Base-by-base conservation (phyloP, 2,797 vertebrate genomes). In the Lutjanus argentimaculatus region DNA sequence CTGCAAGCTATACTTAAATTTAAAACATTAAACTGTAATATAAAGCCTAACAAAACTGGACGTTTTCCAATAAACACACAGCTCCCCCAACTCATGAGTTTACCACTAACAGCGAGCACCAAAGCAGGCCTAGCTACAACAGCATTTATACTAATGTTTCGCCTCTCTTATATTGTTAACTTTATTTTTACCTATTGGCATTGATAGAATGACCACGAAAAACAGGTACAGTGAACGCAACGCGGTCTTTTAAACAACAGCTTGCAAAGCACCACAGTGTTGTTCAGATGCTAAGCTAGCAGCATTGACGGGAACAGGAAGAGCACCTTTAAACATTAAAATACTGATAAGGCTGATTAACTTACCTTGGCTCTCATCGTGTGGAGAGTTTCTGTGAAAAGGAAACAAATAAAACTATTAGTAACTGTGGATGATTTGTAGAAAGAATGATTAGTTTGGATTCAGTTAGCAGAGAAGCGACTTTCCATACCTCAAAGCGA, bases 301-400 rank as follows among this genome's bases (percentile, higher is more conserved):
- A 56, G 21, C 67, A 49, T 1, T 67, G 52, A 55, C 21, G n/a
- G 8, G 0, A 2, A 21, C 8, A 16, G n/a, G 62, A 68, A 72
- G 52, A 51, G 10, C 0, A 74, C 30, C 0, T 7, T 0, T 7
- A 36, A 53, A 48, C 8, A 3, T 0, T 4, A 1, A 85, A 81
- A 57, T 14, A 45, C 1, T 0, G 0, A 64, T 2, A 4, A 0
- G 0, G 8, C 7, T 3, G 0, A 1, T 63, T 36, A 3, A 22
- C 94, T 96, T 91, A 98, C 98, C 97, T 98, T 98, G 43, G 97
- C 98, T 96, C 98, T 97, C 98, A 99, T 98, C 93, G 91, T 91
- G 95, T 88, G 91, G 94, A 95, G 95, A 48, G 77, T 43, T 86
- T 91, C 96, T 97, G 93, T 81, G 40, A 84, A 78, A 55, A 86